Conservation (phyloP, 2,888 invertebrate genomes). For the Drosophila tanythrix region DNA sequence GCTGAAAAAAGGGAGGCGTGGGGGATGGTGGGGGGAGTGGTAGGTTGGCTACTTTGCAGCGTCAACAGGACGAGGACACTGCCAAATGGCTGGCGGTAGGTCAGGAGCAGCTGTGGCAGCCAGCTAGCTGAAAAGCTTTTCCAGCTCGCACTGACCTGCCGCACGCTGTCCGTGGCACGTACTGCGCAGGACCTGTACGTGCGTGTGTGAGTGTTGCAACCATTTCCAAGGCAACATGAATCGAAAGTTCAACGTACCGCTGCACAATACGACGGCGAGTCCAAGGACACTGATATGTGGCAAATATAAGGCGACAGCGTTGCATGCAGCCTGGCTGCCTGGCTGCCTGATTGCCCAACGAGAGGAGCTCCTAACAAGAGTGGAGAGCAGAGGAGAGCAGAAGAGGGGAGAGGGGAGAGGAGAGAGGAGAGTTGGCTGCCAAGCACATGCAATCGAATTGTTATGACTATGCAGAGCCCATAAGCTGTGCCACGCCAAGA, state of each 20-base stretch:
- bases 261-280: conserved; percentile 62
- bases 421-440: neutral
- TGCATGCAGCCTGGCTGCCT: conserved; percentile 35
- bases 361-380: neutral
- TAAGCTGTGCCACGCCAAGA: conserved; percentile 48
- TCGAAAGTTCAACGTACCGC: conserved; percentile 74
- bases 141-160: conserved; percentile 68
- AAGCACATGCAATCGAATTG: conserved; percentile 39
- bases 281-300: conserved; percentile 76
- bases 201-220: conserved; percentile 39
- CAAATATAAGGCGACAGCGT: conserved; percentile 23
- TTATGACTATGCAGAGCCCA: conserved; percentile 44
- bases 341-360: neutral
- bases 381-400: neutral
- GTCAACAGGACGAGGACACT: conserved; percentile 50
- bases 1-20: neutral
- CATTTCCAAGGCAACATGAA: conserved; percentile 72
- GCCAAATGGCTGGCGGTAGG: conserved; percentile 56
- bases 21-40: neutral
- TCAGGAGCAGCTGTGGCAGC: conserved; percentile 58
- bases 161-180: conserved; percentile 50
- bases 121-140: conserved; percentile 22
- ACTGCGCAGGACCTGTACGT: conserved; percentile 60
- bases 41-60: conserved; percentile 46
- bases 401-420: no score